These are phyloP conservation scores for Bicyclus anynana DNA, from an alignment of 1,140 invertebrate genomes.

Conservation along the genomic window DNA sequence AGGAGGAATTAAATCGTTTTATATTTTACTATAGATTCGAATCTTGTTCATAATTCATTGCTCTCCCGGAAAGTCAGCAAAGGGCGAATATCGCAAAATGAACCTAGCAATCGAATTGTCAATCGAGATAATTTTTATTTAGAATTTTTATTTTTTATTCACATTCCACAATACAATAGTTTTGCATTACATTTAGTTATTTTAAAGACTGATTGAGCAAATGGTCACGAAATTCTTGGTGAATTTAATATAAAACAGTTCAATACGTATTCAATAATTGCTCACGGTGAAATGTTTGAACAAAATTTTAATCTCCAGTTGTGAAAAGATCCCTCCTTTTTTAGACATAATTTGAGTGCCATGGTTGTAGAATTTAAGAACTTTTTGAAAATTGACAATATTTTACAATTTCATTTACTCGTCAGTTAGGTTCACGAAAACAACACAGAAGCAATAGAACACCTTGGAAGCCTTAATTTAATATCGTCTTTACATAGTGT, in stretches of 20 bases:
- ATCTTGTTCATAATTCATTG: constrained; percentile 31
- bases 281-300: constrained; percentile 48
- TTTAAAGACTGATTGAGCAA: constrained; percentile 64
- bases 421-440: constrained; percentile 17
- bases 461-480: constrained; percentile 23
- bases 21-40: constrained; percentile 6
- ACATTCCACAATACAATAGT: constrained; percentile 64
- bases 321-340: constrained; percentile 64
- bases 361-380: constrained; percentile 63
- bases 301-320: constrained; percentile 44
- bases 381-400: constrained; percentile 66
- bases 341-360: constrained; percentile 69
- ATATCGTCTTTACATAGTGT: constrained; percentile 6
- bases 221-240: constrained; percentile 47
- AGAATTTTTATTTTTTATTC: constrained; percentile 27
- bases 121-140: not conserved
- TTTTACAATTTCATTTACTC: constrained; percentile 43
- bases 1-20: not conserved
- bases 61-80: constrained; percentile 42
- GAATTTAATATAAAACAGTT: no score
- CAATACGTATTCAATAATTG: constrained; percentile 64
- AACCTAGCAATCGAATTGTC: constrained; percentile 3
- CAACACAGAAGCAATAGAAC: constrained; percentile 20
- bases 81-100: constrained; percentile 2
- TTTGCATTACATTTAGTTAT: constrained; percentile 59